These are phyloP conservation scores for Penelope pileata DNA, from an alignment of 2,113 vertebrate genomes.

Conservation along the genomic window DNA sequence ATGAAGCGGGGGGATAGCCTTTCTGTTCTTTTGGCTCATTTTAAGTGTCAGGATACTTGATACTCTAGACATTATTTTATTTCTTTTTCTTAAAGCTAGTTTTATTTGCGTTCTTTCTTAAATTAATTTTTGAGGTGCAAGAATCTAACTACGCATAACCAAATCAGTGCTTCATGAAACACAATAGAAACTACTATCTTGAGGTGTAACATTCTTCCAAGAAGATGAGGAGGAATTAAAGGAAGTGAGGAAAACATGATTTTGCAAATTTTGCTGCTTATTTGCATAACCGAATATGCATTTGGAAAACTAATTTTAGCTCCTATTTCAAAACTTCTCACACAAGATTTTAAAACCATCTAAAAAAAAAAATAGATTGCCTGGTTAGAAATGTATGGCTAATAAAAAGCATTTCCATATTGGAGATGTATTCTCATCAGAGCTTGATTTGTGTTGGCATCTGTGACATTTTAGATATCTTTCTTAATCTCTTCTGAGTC, in stretches of 20 bases:
- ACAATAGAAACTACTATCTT: background rate
- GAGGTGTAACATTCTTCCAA: background rate
- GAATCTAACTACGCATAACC: background rate
- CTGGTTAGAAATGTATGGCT: background rate
- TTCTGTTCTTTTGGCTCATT: background rate
- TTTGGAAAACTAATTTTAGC: background rate
- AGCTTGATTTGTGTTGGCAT: background rate
- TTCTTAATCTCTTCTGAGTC: background rate
- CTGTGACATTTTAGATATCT: background rate
- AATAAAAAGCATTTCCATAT: background rate
- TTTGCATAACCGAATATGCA: background rate
- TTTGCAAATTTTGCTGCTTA: background rate
- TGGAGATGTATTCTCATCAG: background rate
- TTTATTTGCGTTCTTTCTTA: background rate
- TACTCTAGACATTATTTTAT: background rate
- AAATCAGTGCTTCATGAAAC: background rate
- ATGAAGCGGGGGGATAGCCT: background rate
- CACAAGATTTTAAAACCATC: background rate
- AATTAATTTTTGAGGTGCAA: background rate
- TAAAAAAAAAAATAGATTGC: background rate
- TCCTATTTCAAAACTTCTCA: background rate
- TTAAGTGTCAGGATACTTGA: background rate
- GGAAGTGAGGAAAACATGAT: background rate
- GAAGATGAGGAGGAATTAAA: background rate
- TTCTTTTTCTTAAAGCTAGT: background rate